Evolutionary conservation across 2,113 vertebrate genomes (phyloP), one percentile per base, ranked within the genome.

Genomic region (Lamprotornis superbus): DNA sequence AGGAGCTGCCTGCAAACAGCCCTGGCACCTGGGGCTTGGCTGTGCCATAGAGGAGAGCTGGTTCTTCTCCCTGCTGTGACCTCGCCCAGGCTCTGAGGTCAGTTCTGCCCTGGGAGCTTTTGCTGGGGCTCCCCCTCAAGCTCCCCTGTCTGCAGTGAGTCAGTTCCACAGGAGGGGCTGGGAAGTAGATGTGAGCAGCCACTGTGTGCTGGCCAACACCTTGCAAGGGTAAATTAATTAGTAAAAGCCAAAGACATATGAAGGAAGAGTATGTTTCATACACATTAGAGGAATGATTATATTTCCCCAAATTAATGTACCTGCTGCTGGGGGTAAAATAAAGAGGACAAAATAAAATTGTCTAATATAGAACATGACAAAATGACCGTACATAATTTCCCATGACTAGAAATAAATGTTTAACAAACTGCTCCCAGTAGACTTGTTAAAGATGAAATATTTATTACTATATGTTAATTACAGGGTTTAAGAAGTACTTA

Each of bases 381-480:
- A 94, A 83, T 46, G 79, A 47, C 61, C 0, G 0, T 56, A 63
- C 11, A 3, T 88, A 92, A 93, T 69, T 82, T 75, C 47, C 74
- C 0, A 0, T 87, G 84, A 88, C 68, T 80, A 83, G 92, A 80
- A 95, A 91, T 76, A 94, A 89, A 77, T 70, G 87, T 83, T 93
- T 93, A 90, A 81, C 85, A 92, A 94, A 94, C 78, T 90, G 82
- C 71, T 97, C 88, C 93, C 90, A 78, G 24, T 25, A 78, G 93
- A 52, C 93, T 94, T 90, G 69, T 94, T 94, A 86, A 94, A 83
- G 68, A 88, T 94, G 55, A 93, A 95, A 88, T 96, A 94, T 96
- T 96, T 96, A 94, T 91, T 93, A 70, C 64, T 94, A 60, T 95
- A 94, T 80, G 76, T 94, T 95, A 95, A 96, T 95, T 93, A 75